Evolutionary conservation across 2,797 vertebrate genomes (phyloP).

Genomic region (Sebastes alutus): DNA sequence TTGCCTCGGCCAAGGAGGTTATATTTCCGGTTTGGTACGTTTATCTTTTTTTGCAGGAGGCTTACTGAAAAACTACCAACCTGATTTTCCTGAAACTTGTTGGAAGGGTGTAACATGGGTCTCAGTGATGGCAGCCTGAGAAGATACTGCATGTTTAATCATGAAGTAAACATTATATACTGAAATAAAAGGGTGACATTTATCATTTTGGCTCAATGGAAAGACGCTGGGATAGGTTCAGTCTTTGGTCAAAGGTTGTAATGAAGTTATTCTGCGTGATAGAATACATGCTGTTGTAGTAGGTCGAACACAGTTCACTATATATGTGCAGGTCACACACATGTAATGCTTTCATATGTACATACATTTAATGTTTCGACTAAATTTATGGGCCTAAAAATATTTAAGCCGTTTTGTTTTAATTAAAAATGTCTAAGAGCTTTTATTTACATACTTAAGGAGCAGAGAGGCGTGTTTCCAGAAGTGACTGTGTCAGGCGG

Average conservation of each 20-base stretch:
- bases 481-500: constrained; percentile 36
- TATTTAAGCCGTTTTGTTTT: neutral
- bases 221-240: neutral
- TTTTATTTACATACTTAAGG: neutral
- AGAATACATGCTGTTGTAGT: neutral
- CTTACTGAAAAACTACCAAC: neutral
- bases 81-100: neutral
- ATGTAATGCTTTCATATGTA: neutral
- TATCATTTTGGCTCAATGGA: neutral
- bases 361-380: neutral
- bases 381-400: neutral
- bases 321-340: neutral
- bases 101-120: neutral
- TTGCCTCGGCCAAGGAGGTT: neutral
- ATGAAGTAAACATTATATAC: neutral
- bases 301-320: neutral
- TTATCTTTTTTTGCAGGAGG: neutral
- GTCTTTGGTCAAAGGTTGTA: neutral
- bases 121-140: neutral
- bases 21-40: neutral
- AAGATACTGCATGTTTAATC: neutral
- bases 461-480: neutral
- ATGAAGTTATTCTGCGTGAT: neutral
- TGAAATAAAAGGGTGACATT: neutral
- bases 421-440: neutral